Evolutionary conservation across 2,797 vertebrate genomes (phyloP), one percentile per base, ranked within the genome.

Genomic region (Girardinus metallicus): DNA sequence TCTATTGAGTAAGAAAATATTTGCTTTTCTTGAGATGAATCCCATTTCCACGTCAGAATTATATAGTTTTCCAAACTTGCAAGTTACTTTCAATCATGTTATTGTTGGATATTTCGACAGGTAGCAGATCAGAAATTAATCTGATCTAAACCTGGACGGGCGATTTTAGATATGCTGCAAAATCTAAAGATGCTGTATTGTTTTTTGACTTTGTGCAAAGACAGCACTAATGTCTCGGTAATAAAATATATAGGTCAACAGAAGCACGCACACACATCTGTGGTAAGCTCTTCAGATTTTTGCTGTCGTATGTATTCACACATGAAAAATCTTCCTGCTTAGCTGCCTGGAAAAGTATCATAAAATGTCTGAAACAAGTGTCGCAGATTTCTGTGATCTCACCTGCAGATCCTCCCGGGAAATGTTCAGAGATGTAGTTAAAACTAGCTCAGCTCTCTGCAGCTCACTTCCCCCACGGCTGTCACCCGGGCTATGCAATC

Each of bases 391-490:
- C 36, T 74, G 6, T 43, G n/a, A 41, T 53, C 11, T 41, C 49
- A 41, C 49, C 49, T 75, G 73, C 23, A 41, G 36, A 41, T n/a
- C 39, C 7, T 29, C 51, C 51, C 74, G 18, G 53, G 53, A 41
- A 41, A 44, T 15, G 16, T 43, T 75, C 51, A 57, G 51, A 43
- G 36, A 51, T 57, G 26, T 5, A 18, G 12, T 39, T 43, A n/a
- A 75, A 75, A 75, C 73, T 18, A 10, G 51, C 53, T 75, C n/a
- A 43, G 41, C 36, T 75, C 36, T 75, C 53, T 75, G 26, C 46
- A 73, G 49, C 31, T 16, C 3, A 15, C 23, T 9, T 16, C 11
- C 49, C 34, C 34, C 16, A 12, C n/a, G 60, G n/a, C 74, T 29
- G 29, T 12, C 60, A 41, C 41, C 53, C 43, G 3, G 10, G n/a